Base-by-base conservation (phyloP, 2,888 invertebrate species). In the Ischnura elegans region DNA sequence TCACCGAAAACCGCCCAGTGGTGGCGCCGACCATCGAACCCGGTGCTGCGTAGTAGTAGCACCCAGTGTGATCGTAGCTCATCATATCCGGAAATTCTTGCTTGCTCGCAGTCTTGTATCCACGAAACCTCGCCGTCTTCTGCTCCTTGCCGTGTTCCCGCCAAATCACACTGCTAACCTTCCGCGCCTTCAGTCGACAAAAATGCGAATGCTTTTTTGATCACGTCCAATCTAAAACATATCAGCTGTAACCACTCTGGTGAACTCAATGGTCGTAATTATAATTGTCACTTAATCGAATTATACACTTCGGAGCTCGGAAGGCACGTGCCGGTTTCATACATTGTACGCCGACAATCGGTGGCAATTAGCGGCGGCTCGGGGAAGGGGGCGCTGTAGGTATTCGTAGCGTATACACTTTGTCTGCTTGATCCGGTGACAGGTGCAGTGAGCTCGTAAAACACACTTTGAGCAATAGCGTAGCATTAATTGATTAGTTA, bases 11-110 rank as follows among this genome's bases (percentile, higher is more conserved):
- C 45, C 90, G 43, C 61, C 90, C 90, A 55, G 90, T 66, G 90
- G 61, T 90, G 43, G 90, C 43, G 25, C 61, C 55, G 25, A 42
- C 61, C 3, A 55, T 36, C 13, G 90, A 90, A n/a, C 90, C 61
- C n/a, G 87, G 87, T 55, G 55, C 87, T 55, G 42, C 87, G 55
- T 90, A 66, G 19, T 90, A 90, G 90, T 66, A 90, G 90, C 90
- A 90, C 90, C 90, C 90, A 29, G 45, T 66, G 55, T 90, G 90
- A 25, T 90, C 90, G 90, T 90, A 90, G 61, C 90, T 90, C 90
- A 90, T 90, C 90, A 90, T 90, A 61, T 61, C 86, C n/a, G n/a
- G 16, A 42, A 5, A 25, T n/a, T 4, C 86, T 21, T 16, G 76
- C 6, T 61, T 13, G 76, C 36, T 5, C 76, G 76, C 29, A 29